Base-by-base conservation (phyloP, 2,797 vertebrate genomes). In the Cryptoprocta ferox region DNA sequence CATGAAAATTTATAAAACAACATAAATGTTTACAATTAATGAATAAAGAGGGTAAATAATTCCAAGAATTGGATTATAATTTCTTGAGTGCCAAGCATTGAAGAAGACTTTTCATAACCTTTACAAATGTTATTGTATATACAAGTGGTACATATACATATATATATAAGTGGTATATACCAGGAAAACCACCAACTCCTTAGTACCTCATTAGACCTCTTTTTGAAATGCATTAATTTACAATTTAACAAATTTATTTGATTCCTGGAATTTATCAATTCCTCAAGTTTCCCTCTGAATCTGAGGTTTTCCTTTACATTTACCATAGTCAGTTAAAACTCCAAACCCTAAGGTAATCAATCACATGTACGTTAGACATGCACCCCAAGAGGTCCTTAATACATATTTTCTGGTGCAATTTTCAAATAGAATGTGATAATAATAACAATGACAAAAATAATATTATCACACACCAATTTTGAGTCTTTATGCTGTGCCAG, bases 151-250 rank as follows among this genome's bases (percentile, higher is more conserved):
- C 10, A 19, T 9, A 24, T 24, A 24, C 2, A 19, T 18, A 24
- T 21, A 37, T 2, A 68, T 19, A 53, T 35, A 53, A 0, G 13
- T 6, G 5, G 0, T 48, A 6, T 19, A 53, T 8, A 59, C 8
- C 16, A 53, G 16, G 0, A 53, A 53, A 24, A 8, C 21, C 8
- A 59, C 56, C 21, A 59, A 59, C 19, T 21, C 56, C 21, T 59
- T 59, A 59, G 21, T 59, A 59, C 56, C 21, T 59, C 56, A 59
- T 59, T 59, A 59, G 56, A 59, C 56, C 56, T 24, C 21, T 59
- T 59, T 59, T 59, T 59, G 21, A 59, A 59, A 8, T 59, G 21
- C 3, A 24, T 24, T 59, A 21, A 56, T 56, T 56, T 56, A 56
- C 56, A 56, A 56, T 24, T 24, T 21, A 56, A 56, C 19, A 19